Base-by-base conservation (phyloP, 2,113 vertebrate species). In the Melospiza melodia region DNA sequence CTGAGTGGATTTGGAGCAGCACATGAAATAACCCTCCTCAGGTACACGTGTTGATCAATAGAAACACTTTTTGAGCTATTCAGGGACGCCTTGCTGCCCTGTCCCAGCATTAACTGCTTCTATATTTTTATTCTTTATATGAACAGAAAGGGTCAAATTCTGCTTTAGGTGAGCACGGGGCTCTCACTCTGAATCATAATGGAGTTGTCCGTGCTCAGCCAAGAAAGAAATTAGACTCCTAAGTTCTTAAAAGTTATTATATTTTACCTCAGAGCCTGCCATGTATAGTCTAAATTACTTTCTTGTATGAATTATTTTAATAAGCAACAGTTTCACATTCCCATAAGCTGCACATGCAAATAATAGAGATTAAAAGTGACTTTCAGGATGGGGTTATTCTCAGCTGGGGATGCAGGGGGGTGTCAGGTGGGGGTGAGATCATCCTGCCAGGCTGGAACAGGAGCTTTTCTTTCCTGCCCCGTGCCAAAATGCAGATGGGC, bases 251-350 rank as follows among this genome's bases (percentile, higher is more conserved):
- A 77, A 75, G 55, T 75, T 82, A 4, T 69, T 76, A 22, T 48
- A n/a, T 91, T 95, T 89, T 87, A 71, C 55, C 49, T 89, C 63
- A 77, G 31, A 52, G 17, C 54, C 55, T 93, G 59, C 69, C 79
- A 39, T 25, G 14, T 94, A 12, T 41, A 55, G 78, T 88, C 35
- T 90, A 65, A 93, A 92, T 86, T 76, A 35, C 59, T 89, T 57
- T 89, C 61, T 67, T 81, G 41, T 93, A 27, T 68, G 66, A 86
- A 80, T 95, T 87, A 30, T 96, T 95, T 74, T 90, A 94, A 89
- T 90, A 85, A 94, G 66, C 21, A 80, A 13, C 19, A 31, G 31
- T 41, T 94, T 80, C 61, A 85, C 67, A 75, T 82, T 93, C 78
- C 23, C 81, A 73, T 79, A 92, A 92, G 61, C 37, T 62, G 72